phyloP scores from a whole-genome alignment of 1,140 invertebrate genomes.

The Zaprionus capensis region DNA sequence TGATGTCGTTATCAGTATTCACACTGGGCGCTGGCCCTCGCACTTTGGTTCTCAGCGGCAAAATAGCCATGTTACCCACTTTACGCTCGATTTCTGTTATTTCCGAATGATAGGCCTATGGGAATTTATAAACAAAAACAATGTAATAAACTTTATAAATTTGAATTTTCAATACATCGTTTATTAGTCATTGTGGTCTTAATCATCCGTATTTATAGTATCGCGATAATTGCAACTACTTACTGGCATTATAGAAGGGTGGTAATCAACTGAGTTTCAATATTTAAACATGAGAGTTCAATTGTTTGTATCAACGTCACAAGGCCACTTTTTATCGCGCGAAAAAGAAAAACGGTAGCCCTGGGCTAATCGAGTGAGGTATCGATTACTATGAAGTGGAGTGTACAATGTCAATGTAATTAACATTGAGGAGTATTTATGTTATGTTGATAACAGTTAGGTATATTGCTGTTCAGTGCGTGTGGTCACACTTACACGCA shows the following conservation, averaged over 20 bases:
- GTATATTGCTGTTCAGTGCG: background rate
- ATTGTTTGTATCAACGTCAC: slow-evolving; percentile 33
- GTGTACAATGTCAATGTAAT: background rate
- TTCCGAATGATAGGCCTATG: slow-evolving; percentile 97
- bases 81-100: slow-evolving; percentile 89
- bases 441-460: background rate
- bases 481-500: slow-evolving; percentile 16
- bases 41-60: slow-evolving; percentile 93
- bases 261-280: slow-evolving; percentile 30
- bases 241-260: slow-evolving; percentile 39
- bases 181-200: slow-evolving; percentile 15
- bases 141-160: slow-evolving; percentile 9
- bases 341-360: slow-evolving; percentile 6
- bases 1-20: slow-evolving; percentile 93
- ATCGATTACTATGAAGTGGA: slow-evolving; percentile 10
- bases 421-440: background rate
- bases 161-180: slow-evolving; percentile 7
- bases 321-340: slow-evolving; percentile 4
- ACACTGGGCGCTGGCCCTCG: slow-evolving; percentile 94
- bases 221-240: slow-evolving; percentile 18
- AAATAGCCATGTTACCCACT: slow-evolving; percentile 96
- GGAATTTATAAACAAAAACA: slow-evolving; percentile 36
- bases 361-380: slow-evolving; percentile 15
- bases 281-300: slow-evolving; percentile 32
- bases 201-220: background rate